These are phyloP conservation scores for Clarias gariepinus DNA, from an alignment of 2,113 vertebrate species.

Conservation along the genomic window DNA sequence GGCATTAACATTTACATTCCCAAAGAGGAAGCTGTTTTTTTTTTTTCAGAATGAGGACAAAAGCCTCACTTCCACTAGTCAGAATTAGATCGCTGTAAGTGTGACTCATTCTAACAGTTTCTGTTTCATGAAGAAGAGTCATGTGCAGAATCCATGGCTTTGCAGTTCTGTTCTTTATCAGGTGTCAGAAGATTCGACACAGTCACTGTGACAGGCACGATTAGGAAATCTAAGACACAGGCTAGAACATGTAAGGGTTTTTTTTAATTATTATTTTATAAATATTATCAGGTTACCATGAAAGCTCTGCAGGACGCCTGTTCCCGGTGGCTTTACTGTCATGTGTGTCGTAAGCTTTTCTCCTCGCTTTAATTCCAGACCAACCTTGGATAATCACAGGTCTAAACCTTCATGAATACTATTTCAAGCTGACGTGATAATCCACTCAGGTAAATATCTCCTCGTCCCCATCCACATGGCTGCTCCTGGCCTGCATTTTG, in stretches of 20 bases:
- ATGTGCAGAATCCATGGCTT: too few species aligned
- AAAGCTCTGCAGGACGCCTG: neutral
- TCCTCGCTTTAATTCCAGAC: constrained; percentile 11
- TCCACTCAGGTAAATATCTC: constrained; percentile 25
- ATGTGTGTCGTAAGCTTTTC: neutral
- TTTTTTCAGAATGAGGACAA: neutral
- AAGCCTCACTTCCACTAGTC: neutral
- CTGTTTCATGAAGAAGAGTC: neutral
- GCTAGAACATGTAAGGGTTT: neutral
- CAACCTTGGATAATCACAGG: constrained; percentile 11
- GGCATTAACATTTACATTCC: neutral
- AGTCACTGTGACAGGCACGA: too few species aligned
- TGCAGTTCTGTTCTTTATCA: neutral
- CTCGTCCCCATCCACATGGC: neutral
- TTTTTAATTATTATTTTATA: too few species aligned
- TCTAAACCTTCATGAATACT: neutral
- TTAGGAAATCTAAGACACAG: neutral
- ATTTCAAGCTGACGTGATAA: neutral
- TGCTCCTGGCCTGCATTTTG: neutral
- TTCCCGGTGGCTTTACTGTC: neutral
- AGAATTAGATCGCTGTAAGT: neutral
- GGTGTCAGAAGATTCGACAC: neutral
- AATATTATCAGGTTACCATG: too few species aligned
- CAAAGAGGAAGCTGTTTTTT: constrained; percentile 4
- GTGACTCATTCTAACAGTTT: neutral